Conservation (phyloP, 2,888 invertebrate genomes). For the Incurvaria masculella region DNA sequence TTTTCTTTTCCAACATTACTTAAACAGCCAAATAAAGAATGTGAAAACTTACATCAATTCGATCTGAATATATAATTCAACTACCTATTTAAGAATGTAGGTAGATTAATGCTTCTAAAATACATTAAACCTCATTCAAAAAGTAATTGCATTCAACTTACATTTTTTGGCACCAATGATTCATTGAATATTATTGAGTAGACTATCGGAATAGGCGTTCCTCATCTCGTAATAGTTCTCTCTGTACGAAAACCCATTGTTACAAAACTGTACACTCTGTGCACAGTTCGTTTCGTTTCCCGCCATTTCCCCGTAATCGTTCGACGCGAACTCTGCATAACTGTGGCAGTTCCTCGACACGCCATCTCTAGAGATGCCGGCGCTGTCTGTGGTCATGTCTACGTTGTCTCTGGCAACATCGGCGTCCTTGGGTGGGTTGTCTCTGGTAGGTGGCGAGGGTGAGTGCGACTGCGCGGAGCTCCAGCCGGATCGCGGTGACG, state of each 20-base stretch:
- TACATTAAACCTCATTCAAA: too few species aligned
- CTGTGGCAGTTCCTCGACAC: background rate
- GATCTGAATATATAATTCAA: too few species aligned
- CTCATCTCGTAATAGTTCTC: slow-evolving; percentile 42
- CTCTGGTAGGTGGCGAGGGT: slow-evolving; percentile 18
- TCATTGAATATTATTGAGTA: slow-evolving; percentile 29
- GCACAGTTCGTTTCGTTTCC: slow-evolving; percentile 26
- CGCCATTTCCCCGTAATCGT: slow-evolving; percentile 19
- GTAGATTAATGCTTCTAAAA: too few species aligned
- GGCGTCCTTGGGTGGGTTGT: slow-evolving; percentile 12
- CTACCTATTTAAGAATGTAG: too few species aligned
- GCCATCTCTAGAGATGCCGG: background rate
- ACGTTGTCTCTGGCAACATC: slow-evolving; percentile 14
- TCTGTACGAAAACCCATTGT: slow-evolving; percentile 33
- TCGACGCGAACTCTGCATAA: background rate
- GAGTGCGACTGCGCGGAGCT: slow-evolving; percentile 27
- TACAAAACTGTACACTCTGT: slow-evolving; percentile 31
- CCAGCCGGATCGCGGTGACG: slow-evolving; percentile 37
- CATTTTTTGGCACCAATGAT: too few species aligned
- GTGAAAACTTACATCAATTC: too few species aligned
- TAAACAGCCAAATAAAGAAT: too few species aligned
- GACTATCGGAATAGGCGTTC: slow-evolving; percentile 32
- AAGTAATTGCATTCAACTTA: too few species aligned
- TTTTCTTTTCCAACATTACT: too few species aligned
- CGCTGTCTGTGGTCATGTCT: slow-evolving; percentile 14